A percentile compares a stretch with the other conserved stretches of the same genome.
Evolutionary conservation across 2,113 vertebrate genomes (phyloP).

Genomic region (Tiliqua scincoides): DNA sequence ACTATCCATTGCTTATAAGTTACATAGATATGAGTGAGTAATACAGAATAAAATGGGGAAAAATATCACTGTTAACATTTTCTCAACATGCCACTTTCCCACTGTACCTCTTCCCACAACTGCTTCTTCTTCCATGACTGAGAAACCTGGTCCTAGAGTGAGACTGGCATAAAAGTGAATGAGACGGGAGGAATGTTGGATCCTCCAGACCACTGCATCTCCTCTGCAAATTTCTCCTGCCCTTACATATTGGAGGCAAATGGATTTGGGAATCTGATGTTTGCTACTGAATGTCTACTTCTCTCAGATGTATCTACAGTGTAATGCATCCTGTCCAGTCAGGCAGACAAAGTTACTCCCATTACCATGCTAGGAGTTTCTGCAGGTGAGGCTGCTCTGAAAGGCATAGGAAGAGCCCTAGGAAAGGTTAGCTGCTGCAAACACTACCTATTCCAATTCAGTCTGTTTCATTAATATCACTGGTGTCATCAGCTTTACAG

Average conservation of each 20-base stretch:
- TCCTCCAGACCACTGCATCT: background rate
- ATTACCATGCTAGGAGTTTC: background rate
- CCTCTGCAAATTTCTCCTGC: background rate
- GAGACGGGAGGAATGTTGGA: rapidly evolving
- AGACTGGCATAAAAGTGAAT: background rate
- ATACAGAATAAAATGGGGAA: no score
- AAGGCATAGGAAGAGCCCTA: background rate
- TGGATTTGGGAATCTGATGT: background rate
- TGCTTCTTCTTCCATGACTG: no score
- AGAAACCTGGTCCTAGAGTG: background rate
- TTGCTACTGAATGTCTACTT: background rate
- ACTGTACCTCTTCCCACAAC: no score
- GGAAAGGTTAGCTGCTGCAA: background rate
- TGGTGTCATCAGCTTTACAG: no score
- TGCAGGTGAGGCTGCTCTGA: background rate
- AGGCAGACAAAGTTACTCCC: background rate
- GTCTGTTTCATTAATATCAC: no score
- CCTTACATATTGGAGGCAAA: background rate
- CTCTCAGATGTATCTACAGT: no score
- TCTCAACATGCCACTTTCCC: background rate
- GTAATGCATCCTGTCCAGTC: background rate
- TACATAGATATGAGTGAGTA: no score
- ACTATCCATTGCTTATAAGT: no score
- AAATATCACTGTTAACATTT: no score
- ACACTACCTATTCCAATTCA: no score